Evolutionary conservation across 1,140 invertebrate genomes (phyloP).

Genomic region (Drosophila pseudoananassae): DNA sequence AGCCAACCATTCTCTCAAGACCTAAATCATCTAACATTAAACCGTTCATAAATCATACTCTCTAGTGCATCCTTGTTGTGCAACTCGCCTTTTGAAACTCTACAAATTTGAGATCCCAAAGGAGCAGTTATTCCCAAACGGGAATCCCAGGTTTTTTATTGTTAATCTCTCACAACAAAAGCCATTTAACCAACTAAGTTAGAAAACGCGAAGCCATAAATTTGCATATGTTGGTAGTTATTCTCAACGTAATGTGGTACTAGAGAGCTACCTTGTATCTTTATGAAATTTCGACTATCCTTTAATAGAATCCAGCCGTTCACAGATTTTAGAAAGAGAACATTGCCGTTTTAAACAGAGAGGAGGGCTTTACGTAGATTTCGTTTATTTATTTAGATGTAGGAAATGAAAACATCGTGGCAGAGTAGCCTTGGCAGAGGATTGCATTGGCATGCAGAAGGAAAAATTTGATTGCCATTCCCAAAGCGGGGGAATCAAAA

Average conservation of each 20-base stretch:
- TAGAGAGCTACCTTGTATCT: conserved; percentile 3
- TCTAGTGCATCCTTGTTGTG: background rate
- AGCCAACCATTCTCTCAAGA: conserved; percentile 5
- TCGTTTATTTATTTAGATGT: conserved; percentile 37
- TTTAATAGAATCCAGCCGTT: background rate
- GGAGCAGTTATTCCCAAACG: background rate
- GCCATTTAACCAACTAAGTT: conserved; percentile 15
- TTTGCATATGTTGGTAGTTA: conserved; percentile 35
- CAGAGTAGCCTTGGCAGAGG: conserved; percentile 23
- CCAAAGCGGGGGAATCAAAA: conserved; percentile 1
- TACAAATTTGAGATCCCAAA: conserved; percentile 1
- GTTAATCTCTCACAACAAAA: conserved; percentile 26
- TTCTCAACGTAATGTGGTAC: conserved; percentile 14
- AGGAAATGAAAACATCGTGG: conserved; percentile 39
- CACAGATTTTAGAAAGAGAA: conserved; percentile 11
- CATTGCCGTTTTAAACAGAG: background rate
- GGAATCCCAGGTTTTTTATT: conserved; percentile 5
- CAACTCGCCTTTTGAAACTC: background rate
- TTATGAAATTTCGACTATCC: conserved; percentile 6
- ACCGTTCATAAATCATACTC: conserved; percentile 8
- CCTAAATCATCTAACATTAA: conserved; percentile 24
- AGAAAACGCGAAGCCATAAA: conserved; percentile 10
- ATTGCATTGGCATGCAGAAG: conserved; percentile 26
- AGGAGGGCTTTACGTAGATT: conserved; percentile 15
- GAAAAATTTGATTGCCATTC: conserved; percentile 50